Evolutionary conservation across 2,888 invertebrate species (phyloP).

Genomic region (Panorpa germanica): DNA sequence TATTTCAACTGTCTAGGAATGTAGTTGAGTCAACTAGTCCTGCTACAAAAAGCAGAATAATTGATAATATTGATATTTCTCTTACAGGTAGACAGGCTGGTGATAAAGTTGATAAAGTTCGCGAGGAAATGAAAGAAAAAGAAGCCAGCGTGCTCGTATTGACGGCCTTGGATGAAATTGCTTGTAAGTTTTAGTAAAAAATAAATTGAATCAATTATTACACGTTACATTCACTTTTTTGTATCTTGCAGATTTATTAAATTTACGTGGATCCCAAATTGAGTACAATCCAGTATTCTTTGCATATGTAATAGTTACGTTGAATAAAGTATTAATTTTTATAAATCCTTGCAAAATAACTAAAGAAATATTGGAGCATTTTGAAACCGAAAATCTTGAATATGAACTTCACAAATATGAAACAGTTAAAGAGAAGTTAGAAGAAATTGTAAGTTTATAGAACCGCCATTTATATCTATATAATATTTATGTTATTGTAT

Average conservation of each 20-base stretch:
- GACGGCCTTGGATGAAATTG: conserved; percentile 75
- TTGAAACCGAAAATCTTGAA: conserved; percentile 30
- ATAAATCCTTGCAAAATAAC: conserved; percentile 37
- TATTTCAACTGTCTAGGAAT: conserved; percentile 31
- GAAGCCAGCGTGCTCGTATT: conserved; percentile 46
- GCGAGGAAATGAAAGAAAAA: conserved; percentile 40
- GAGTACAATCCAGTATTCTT: conserved; percentile 82
- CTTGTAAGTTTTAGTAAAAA: conserved; percentile 36
- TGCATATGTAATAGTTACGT: conserved; percentile 45
- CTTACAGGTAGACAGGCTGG: conserved; percentile 38
- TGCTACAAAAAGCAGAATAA: conserved; percentile 19
- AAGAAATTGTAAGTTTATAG: conserved; percentile 17
- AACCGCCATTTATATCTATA: conserved; percentile 5
- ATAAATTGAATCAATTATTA: conserved; percentile 1
- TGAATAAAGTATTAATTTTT: conserved; percentile 38
- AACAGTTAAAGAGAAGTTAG: conserved; percentile 27
- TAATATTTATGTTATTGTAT: conserved; percentile 10
- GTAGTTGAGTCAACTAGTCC: conserved; percentile 25
- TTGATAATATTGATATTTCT: conserved; percentile 28
- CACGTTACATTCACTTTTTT: not conserved
- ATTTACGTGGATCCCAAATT: conserved; percentile 83
- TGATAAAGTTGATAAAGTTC: conserved; percentile 45
- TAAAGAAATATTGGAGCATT: conserved; percentile 31
- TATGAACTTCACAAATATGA: conserved; percentile 33
- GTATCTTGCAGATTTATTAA: conserved; percentile 49